Base-by-base conservation (phyloP, 2,888 invertebrate species). In the Rhyacophila evoluta region DNA sequence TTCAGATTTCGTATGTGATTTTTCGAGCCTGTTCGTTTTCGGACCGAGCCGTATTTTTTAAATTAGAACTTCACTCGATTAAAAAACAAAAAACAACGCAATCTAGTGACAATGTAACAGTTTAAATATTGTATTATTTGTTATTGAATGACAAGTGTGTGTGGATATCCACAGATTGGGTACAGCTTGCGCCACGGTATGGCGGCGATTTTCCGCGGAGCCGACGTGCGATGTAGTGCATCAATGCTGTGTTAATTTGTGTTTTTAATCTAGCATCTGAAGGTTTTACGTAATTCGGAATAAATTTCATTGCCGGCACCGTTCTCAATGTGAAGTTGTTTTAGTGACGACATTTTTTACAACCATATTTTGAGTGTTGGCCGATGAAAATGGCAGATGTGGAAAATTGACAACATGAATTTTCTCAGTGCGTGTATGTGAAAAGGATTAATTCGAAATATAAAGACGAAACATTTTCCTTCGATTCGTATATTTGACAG, bases 331-430 rank as follows among this genome's bases (percentile, higher is more conserved):
- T 10, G 8, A 10, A 8, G 8, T 55, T 55, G 25, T 25, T 55
- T 25, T 8, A 25, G 25, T 25, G 19, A 55, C 15, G 55, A 2
- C 19, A 55, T 2, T 25, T 55, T 55, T 55, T 25, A 19, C 55
- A 55, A 55, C 55, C 55, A 55, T 55, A 55, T 55, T 55, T 55
- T 55, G 55, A 55, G 55, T 25, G 15, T 10, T 25, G 55, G 6
- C 19, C 55, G 55, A 55, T 55, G 25, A 55, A 55, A 55, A 55
- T 55, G 55, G 55, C 55, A 55, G 55, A 55, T 55, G 55, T 55
- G 55, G 25, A 55, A 55, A 55, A 55, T 55, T 25, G 55, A 55
- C 55, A 55, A 25, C 25, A 55, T 55, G 41, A 55, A 55, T 55
- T 55, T 19, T 25, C 55, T 19, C 25, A 1, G 25, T 55, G 55